Conservation (phyloP, 92 coral and sea anemone genomes). For the Siderastrea siderea region DNA sequence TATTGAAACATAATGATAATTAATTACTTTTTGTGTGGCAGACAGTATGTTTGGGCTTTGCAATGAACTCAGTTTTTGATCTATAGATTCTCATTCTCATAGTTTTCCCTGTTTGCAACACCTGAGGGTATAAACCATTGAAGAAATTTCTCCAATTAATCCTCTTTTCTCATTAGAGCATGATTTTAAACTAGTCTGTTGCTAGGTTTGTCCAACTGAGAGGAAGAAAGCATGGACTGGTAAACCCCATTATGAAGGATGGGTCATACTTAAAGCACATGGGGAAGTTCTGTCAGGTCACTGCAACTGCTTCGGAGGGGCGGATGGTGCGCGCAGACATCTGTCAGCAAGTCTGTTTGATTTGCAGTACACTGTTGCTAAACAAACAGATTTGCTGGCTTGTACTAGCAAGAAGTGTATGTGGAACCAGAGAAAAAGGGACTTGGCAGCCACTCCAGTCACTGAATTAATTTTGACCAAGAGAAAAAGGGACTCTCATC, state of each 20-base stretch:
- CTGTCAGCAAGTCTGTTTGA: constrained; percentile 75
- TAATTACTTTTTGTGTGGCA: too few relatives aligned
- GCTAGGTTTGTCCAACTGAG: constrained; percentile 61
- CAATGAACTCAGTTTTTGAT: too few relatives aligned
- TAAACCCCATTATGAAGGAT: constrained; percentile 52
- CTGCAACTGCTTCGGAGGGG: constrained; percentile 67
- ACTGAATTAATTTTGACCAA: neutral
- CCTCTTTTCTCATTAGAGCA: too few relatives aligned
- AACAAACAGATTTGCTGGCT: constrained; percentile 1
- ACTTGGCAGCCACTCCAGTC: constrained; percentile 3
- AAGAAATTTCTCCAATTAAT: neutral
- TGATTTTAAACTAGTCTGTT: neutral
- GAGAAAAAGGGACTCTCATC: neutral
- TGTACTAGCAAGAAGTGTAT: constrained; percentile 4
- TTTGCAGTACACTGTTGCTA: constrained; percentile 33
- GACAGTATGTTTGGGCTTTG: too few relatives aligned
- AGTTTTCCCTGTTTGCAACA: too few relatives aligned
- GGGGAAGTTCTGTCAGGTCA: constrained; percentile 37
- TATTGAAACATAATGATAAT: too few relatives aligned
- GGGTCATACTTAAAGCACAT: constrained; percentile 22
- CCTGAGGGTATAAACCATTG: neutral
- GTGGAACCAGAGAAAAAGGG: constrained; percentile 14
- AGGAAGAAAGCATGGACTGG: constrained; percentile 57
- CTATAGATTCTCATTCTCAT: too few relatives aligned
- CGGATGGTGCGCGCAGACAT: constrained; percentile 59